These are phyloP conservation scores for Lepidurus arcticus DNA, from an alignment of 1,140 invertebrate species.

Conservation along the genomic window DNA sequence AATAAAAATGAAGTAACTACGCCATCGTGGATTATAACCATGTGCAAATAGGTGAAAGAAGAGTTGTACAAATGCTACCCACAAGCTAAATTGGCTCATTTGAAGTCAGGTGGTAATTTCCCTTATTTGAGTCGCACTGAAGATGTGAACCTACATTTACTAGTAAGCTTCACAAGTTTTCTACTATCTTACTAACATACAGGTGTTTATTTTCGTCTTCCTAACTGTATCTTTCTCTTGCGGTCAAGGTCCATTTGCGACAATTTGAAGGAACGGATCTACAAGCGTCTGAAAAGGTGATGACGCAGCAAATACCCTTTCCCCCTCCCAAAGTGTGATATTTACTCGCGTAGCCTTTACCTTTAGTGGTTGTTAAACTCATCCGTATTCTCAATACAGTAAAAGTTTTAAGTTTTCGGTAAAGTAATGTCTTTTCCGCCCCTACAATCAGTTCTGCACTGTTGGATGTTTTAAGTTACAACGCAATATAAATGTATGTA, in stretches of 20 bases:
- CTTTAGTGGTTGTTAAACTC: neutral
- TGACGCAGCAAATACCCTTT: neutral
- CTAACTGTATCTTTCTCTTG: neutral
- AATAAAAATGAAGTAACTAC: neutral
- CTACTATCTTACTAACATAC: constrained; percentile 1
- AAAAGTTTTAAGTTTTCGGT: neutral
- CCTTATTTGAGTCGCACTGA: constrained; percentile 81
- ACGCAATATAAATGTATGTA: neutral
- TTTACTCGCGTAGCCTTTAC: neutral
- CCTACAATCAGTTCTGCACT: neutral
- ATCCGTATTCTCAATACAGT: constrained; percentile 10
- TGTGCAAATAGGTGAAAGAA: constrained; percentile 50
- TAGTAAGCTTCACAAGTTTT: constrained; percentile 54
- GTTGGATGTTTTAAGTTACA: neutral
- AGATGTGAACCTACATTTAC: constrained; percentile 84
- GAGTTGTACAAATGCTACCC: constrained; percentile 85
- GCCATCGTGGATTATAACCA: neutral
- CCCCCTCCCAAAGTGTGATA: neutral
- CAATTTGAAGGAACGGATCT: constrained; percentile 51
- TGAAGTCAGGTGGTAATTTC: constrained; percentile 86
- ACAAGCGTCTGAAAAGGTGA: constrained; percentile 14
- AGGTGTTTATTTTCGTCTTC: constrained; percentile 7
- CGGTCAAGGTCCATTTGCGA: constrained; percentile 52
- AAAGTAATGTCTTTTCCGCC: neutral
- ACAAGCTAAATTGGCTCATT: constrained; percentile 75